Evolutionary conservation across 2,888 invertebrate genomes (phyloP).

Genomic region (Netelia fuscicornis): DNA sequence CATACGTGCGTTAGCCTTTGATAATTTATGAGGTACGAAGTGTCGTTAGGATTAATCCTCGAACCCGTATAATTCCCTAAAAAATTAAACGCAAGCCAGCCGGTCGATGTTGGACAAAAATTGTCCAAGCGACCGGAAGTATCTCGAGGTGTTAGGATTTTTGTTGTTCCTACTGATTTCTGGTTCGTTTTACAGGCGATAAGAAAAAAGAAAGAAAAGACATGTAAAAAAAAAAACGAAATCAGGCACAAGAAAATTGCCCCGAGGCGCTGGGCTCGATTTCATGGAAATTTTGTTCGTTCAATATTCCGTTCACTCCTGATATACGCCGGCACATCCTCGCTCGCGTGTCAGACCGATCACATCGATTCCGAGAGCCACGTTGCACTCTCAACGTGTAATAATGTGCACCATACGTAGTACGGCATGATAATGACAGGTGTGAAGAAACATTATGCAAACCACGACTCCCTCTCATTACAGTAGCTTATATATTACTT

Average conservation of each 20-base stretch:
- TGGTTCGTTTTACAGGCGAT: background rate
- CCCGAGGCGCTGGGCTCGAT: background rate
- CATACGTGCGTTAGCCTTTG: conserved; percentile 14
- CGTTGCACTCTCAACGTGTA: background rate
- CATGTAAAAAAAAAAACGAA: conserved; percentile 5
- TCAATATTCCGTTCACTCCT: conserved; percentile 35
- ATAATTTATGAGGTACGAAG: conserved; percentile 55
- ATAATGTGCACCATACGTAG: background rate
- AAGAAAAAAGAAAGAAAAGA: conserved; percentile 22
- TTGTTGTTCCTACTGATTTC: background rate
- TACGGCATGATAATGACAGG: conserved; percentile 59
- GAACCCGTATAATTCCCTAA: conserved; percentile 31
- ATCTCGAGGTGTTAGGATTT: conserved; percentile 6
- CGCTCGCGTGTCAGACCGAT: conserved; percentile 44
- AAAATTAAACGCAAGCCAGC: conserved; percentile 2
- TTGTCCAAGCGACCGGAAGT: conserved; percentile 33
- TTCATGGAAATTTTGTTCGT: conserved; percentile 48
- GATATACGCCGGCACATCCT: conserved; percentile 31
- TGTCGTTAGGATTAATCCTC: conserved; percentile 51
- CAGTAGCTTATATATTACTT: conserved; percentile 16
- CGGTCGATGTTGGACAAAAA: conserved; percentile 31
- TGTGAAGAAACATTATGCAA: conserved; percentile 52
- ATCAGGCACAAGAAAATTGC: conserved; percentile 19
- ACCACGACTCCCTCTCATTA: conserved; percentile 21
- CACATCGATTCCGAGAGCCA: conserved; percentile 50